Base-by-base conservation (phyloP, 2,113 vertebrate species). In the Microtus oregoni region DNA sequence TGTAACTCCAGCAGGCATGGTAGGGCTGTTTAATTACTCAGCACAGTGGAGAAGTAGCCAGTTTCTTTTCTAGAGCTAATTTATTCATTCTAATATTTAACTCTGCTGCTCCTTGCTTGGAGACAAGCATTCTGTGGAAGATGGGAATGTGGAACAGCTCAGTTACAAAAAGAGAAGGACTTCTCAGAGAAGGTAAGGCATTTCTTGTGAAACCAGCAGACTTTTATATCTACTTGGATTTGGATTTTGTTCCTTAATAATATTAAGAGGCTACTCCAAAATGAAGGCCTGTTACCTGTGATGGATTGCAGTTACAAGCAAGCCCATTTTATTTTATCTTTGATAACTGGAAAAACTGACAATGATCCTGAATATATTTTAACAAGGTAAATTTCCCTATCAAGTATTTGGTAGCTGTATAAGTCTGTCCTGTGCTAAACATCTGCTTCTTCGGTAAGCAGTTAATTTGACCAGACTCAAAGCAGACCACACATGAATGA, bases 11-110 rank as follows among this genome's bases (percentile, higher is more conserved):
- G 89, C 67, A 76, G 92, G 78, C 52, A 52, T n/a, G 24, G 35
- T 89, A 81, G 32, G 82, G 44, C 92, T 94, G 81, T 79, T 96
- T 97, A 96, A 98, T 96, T 96, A 93, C 92, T 96, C 79, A 90
- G 78, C 90, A 95, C 76, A 89, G 89, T 13, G 7, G 89, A 90
- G 58, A 95, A 52, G 24, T 70, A 47, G 35, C 58, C 44, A 89
- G 52, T 52, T 95, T 81, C 88, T 94, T 95, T 97, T 94, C 73
- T 86, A 44, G 89, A 89, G 47, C 68, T 92, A 67, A 73, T 96
- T 94, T 93, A 86, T 91, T 85, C 73, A 83, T 95, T 95, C 73
- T 75, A 95, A 63, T 93, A 93, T 89, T 76, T 92, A 93, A 91
- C 92, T 76, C 63, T 30, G 20, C 41, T 94, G 86, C 63, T 63